phyloP scores from a whole-genome alignment of 2,113 vertebrate genomes.

The Catharus fuscescens region DNA sequence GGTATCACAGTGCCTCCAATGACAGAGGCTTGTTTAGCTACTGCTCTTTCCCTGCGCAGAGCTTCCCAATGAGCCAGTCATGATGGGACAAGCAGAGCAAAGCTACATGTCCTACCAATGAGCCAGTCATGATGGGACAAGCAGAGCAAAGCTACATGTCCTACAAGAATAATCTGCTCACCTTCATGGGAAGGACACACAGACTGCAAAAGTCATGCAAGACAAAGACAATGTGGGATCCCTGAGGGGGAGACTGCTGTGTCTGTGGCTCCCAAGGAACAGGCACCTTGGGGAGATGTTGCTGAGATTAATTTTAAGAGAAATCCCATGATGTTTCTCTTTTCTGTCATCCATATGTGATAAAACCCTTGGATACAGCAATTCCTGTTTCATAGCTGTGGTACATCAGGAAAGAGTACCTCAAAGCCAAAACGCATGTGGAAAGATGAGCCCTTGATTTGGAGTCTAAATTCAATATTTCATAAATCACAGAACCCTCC shows the following conservation, averaged over 20 bases:
- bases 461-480: not conserved
- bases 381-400: not conserved
- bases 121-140: not conserved
- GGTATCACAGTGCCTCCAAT: not conserved
- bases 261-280: not conserved
- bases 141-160: not conserved
- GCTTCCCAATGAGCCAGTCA: not conserved
- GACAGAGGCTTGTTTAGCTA: not conserved
- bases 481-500: not conserved
- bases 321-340: not conserved
- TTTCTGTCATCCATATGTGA: not conserved
- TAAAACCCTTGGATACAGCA: not conserved
- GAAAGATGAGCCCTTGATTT: not conserved
- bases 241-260: accelerated
- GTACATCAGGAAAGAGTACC: not conserved
- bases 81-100: not conserved
- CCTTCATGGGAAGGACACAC: not conserved
- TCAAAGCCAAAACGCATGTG: not conserved
- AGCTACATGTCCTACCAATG: not conserved
- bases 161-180: not conserved
- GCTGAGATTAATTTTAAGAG: not conserved
- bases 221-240: not conserved
- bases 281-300: accelerated
- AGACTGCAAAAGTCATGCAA: not conserved
- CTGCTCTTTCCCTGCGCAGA: not conserved